Base-by-base conservation (phyloP, 2,113 vertebrate species). In the Oreochromis tanganicae region DNA sequence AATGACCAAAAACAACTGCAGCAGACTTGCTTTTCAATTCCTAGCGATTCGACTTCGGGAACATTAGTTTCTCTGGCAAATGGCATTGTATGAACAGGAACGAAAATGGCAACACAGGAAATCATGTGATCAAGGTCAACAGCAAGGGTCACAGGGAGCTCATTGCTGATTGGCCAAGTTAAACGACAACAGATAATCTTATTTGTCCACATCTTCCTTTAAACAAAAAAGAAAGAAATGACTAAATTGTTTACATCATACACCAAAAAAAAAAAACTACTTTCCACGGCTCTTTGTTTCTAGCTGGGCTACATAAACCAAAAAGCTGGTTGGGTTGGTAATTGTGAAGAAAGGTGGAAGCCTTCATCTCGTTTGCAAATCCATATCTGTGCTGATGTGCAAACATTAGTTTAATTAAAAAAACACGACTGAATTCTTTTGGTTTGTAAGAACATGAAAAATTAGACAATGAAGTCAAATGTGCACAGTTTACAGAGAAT, bases 1-100 rank as follows among this genome's bases (percentile, higher is more conserved):
- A 54, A 0, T 2, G 9, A 0, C 50, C 9, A 5, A 54, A n/a
- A 54, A 54, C 0, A n/a, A 54, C 19, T n/a, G 52, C 52, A 54
- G 19, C 9, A 54, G 2, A 10, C 5, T 54, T 0, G 1, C 34
- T 36, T 36, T 3, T 3, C n/a, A 36, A 36, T 3, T 48, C 3
- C 14, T 48, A 48, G 0, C 6, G 0, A 16, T 16, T 48, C 0
- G 0, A 7, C 6, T 54, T 54, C 5, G 1, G 52, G 9, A 54
- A n/a, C 52, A 54, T 54, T 54, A 1, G 4, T 0, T 54, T 10
- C 3, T 54, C 4, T 10, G 50, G 1, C 19, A 54, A 4, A 54
- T n/a, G 50, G 19, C 19, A n/a, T 54, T n/a, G 50, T 5, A 3
- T 1, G 50, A n/a, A 54, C 50, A 54, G 52, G 4, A 54, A 1